Percentiles rank a stretch among this genome's conserved stretches.
Evolutionary conservation across 2,113 vertebrate species (phyloP).

Genomic region (Eulemur macaco): DNA sequence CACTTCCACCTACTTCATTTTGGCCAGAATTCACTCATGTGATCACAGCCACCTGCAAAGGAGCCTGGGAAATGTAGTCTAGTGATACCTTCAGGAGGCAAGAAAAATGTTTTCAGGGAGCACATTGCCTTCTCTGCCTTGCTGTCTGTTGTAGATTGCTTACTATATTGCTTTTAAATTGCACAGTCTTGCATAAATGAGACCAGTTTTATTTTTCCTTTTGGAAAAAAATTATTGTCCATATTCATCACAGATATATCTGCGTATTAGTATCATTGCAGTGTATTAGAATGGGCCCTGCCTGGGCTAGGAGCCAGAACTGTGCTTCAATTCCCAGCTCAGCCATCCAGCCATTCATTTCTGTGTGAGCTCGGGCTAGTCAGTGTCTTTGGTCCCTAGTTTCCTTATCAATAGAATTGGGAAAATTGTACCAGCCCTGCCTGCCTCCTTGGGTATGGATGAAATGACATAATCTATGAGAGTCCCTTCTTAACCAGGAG

Average conservation of each 20-base stretch:
- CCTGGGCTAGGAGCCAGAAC: background rate
- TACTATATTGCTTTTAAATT: background rate
- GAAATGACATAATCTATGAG: background rate
- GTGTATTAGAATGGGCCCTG: background rate
- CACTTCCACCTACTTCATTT: background rate
- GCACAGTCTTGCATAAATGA: background rate
- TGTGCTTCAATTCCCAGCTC: background rate
- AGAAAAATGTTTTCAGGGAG: background rate
- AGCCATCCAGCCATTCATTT: background rate
- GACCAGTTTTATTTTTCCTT: background rate
- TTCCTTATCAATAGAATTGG: background rate
- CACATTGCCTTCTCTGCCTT: background rate
- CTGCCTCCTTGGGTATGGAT: background rate
- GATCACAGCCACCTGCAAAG: background rate
- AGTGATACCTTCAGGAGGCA: background rate
- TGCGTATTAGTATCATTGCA: background rate
- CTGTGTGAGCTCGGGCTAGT: background rate
- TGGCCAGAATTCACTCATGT: background rate
- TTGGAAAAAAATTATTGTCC: background rate
- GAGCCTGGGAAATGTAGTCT: conserved; percentile 15
- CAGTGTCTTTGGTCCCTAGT: background rate
- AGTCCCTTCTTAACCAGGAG: background rate
- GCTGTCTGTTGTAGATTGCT: background rate
- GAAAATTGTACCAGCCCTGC: background rate
- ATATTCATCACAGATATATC: background rate